Base-by-base conservation (phyloP, 2,888 invertebrate species). In the Blera fallax region DNA sequence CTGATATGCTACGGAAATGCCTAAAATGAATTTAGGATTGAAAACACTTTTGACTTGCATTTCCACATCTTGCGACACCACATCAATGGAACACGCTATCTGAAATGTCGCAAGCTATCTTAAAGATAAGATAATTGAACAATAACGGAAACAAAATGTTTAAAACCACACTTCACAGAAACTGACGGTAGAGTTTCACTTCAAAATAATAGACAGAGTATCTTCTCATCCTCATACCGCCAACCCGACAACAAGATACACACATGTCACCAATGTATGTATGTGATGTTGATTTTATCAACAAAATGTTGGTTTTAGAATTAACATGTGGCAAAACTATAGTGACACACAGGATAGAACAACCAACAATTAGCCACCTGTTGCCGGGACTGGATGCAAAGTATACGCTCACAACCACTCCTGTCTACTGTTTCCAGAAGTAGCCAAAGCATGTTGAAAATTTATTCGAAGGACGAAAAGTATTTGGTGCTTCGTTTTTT, bases 311-410 rank as follows among this genome's bases (percentile, higher is more conserved):
- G 29, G 43, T 62, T 43, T 45, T n/a, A 27, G 27, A 27, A 14
- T 43, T 62, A 29, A 16, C 27, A 27, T 37, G 40, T 43, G 27
- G 43, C 37, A 60, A 60, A 60, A 40, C n/a, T n/a, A 2, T n/a
- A 40, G 2, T 40, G 40, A 7, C 16, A 16, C 11, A 27, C 27
- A 4, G n/a, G 5, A 43, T 4, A 43, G 62, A 29, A 62, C 45
- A 27, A 8, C 62, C 45, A 45, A 45, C 62, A 62, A 62, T 62
- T 29, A 62, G 62, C 62, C 14, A 62, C 62, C 43, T 62, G 62
- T 62, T 62, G 62, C 62, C 10, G 29, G 3, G 21, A 27, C n/a
- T 4, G 18, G 37, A 37, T 60, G 8, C 18, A 60, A 43, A 45
- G 24, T 14, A 29, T 27, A 43, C 27, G 14, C 7, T n/a, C n/a